Evolutionary conservation across 2,888 invertebrate genomes (phyloP).

Genomic region (Blera fallax): DNA sequence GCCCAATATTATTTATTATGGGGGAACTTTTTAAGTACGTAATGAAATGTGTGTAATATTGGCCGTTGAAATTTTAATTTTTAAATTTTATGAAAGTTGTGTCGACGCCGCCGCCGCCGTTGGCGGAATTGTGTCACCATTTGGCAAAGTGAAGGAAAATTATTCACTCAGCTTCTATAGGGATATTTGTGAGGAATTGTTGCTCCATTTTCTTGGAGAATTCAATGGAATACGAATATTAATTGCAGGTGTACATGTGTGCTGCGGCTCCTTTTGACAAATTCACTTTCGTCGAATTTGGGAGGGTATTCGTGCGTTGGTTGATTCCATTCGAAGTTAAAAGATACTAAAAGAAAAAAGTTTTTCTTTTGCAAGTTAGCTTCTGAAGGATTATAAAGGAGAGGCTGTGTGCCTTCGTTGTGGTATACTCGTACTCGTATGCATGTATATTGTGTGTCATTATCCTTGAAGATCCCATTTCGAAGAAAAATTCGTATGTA

Average conservation of each 20-base stretch:
- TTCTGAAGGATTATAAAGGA: not conserved
- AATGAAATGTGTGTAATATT: conserved; percentile 46
- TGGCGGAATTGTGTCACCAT: conserved; percentile 1
- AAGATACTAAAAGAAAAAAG: not conserved
- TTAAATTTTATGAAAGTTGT: conserved; percentile 21
- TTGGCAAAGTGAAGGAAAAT: conserved; percentile 25
- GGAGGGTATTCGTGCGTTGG: not conserved
- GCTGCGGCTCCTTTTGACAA: conserved; percentile 28
- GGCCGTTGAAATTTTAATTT: conserved; percentile 39
- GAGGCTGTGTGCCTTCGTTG: not conserved
- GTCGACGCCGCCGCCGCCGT: not conserved
- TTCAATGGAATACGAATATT: conserved; percentile 11
- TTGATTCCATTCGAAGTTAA: conserved; percentile 2
- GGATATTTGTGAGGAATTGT: not conserved
- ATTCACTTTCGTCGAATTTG: conserved; percentile 11
- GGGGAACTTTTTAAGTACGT: conserved; percentile 60
- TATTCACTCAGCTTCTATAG: not conserved
- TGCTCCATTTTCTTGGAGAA: not conserved
- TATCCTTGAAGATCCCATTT: conserved; percentile 31
- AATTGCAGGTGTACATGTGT: conserved; percentile 25
- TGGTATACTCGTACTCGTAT: not conserved
- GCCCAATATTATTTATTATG: conserved; percentile 50
- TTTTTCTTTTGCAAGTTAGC: not conserved
- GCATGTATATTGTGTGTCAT: conserved; percentile 1
- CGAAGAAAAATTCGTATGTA: conserved; percentile 27